Conservation (phyloP, 2,888 invertebrate genomes). For the Drosophila nigricruria region DNA sequence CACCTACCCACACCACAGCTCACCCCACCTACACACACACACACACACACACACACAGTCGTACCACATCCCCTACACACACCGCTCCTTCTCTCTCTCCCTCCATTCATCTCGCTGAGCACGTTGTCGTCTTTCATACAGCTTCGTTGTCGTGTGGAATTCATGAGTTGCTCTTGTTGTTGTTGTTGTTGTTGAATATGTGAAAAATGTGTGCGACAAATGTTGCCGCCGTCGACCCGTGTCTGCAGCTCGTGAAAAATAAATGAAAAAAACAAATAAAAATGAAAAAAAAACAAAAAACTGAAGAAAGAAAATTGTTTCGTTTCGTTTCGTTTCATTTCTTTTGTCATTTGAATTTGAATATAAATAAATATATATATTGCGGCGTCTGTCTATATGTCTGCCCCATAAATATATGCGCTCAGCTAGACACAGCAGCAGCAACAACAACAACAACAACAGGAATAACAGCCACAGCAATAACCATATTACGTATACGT, state of each 20-base stretch:
- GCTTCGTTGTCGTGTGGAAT: slow-evolving; percentile 45
- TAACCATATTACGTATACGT: slow-evolving; percentile 59
- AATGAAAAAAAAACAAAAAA: slow-evolving; percentile 23
- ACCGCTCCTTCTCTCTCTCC: neutral
- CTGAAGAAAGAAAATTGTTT: slow-evolving; percentile 66
- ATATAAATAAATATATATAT: slow-evolving; percentile 73
- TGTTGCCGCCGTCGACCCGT: slow-evolving; percentile 39
- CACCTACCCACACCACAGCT: neutral
- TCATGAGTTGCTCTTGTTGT: slow-evolving; percentile 29
- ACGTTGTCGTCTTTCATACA: slow-evolving; percentile 35
- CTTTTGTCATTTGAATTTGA: slow-evolving; percentile 76
- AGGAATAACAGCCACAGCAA: slow-evolving; percentile 14
- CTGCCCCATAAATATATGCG: slow-evolving; percentile 60
- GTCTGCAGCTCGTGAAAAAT: slow-evolving; percentile 15
- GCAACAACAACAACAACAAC: slow-evolving; percentile 14
- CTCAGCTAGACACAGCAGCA: slow-evolving; percentile 24
- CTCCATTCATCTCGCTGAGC: slow-evolving; percentile 5
- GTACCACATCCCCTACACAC: neutral
- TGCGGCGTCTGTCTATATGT: slow-evolving; percentile 58
- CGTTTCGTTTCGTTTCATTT: slow-evolving; percentile 68
- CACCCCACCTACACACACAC: slow-evolving; percentile 9
- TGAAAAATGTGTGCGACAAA: slow-evolving; percentile 80
- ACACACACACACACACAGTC: neutral
- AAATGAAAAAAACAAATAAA: slow-evolving; percentile 16
- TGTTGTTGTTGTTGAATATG: slow-evolving; percentile 55